Evolutionary conservation across 2,888 invertebrate genomes (phyloP).

Genomic region (Lasioglossum marginatum): DNA sequence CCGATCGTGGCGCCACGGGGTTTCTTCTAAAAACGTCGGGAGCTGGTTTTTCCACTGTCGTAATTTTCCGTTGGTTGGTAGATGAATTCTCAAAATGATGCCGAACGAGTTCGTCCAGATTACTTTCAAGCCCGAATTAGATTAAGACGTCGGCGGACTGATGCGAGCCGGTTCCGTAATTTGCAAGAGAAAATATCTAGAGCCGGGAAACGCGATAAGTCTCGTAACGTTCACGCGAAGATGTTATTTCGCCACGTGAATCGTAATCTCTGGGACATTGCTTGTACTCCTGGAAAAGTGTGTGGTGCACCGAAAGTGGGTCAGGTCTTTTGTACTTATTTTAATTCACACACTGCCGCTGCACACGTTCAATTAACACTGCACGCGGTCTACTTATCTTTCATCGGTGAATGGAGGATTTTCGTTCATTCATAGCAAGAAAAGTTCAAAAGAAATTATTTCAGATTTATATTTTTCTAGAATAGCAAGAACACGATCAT

Average conservation of each 20-base stretch:
- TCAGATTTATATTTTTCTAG: background rate
- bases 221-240: constrained; percentile 11
- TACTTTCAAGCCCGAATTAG: constrained; percentile 62
- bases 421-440: background rate
- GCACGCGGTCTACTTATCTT: background rate
- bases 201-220: background rate
- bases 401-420: background rate
- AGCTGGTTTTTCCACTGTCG: background rate
- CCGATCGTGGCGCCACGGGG: constrained; percentile 1
- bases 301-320: background rate
- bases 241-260: constrained; percentile 15
- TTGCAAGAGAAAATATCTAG: constrained; percentile 34
- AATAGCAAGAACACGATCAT: background rate
- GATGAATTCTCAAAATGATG: constrained; percentile 59
- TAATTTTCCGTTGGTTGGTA: constrained; percentile 15
- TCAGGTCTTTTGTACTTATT: background rate
- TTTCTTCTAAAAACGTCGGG: constrained; percentile 11
- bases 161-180: constrained; percentile 47
- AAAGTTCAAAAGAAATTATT: background rate
- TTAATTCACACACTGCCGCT: background rate
- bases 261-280: constrained; percentile 7
- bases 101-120: constrained; percentile 45
- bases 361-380: background rate
- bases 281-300: background rate
- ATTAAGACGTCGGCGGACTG: constrained; percentile 52